Evolutionary conservation across 2,797 vertebrate species (phyloP), one percentile per base, ranked within the genome.

Genomic region (Halcyon badia): DNA sequence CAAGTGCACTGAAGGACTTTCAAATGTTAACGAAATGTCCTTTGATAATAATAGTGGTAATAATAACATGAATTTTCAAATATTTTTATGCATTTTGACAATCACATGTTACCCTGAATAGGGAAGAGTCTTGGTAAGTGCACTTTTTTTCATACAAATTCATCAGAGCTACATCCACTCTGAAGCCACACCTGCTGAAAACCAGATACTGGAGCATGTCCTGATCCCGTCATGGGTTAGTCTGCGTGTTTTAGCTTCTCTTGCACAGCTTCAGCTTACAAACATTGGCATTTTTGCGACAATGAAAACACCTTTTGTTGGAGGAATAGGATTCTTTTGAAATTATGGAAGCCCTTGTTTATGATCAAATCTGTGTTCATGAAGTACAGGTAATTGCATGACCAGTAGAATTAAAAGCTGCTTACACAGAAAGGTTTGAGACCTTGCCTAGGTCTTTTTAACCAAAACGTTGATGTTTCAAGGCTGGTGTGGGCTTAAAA

Each of bases 1-100:
- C 94, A 94, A 95, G 94, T 93, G 68, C 81, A 81, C 68, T 96
- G 93, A 94, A 93, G 93, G 93, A 92, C 94, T 96, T 97, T 94
- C 72, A 94, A 96, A 97, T 92, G 86, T 93, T 92, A 97, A 94
- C 25, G 7, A 90, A 94, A 93, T 78, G 88, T 84, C 91, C 86
- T 95, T 93, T 95, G 95, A 90, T 90, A 94, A 87, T 94, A 96
- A 95, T 89, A 96, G 39, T 6, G 31, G 60, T 94, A 96, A 94
- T 93, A 95, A 84, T 87, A 72, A 94, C 62, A 87, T 20, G 28
- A 77, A 52, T 73, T 93, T 94, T 94, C 73, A 90, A 85, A 93
- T 75, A 58, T 87, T 95, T 90, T 71, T 33, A 28, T 58, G 71
- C 26, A 1, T 85, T 96, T 91, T 54, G 52, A 85, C 41, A 58